A percentile compares a stretch with the other conserved stretches of the same genome.
phyloP scores from a whole-genome alignment of 2,888 invertebrate species.

The Drosophila fungiperda region DNA sequence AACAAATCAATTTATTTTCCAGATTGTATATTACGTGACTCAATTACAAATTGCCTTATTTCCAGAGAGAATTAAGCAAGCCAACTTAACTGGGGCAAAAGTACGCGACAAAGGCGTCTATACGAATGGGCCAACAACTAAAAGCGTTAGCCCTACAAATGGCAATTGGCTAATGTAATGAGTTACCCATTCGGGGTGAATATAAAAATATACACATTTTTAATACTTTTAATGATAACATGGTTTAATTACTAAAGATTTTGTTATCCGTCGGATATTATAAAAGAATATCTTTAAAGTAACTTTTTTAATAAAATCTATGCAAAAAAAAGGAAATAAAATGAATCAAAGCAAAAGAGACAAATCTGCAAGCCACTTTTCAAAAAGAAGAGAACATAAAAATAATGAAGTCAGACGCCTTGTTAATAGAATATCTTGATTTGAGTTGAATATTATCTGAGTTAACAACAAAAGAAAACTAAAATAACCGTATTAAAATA shows the following conservation, averaged over 20 bases:
- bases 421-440: not conserved
- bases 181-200: not conserved
- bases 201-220: not conserved
- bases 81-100: slow-evolving; percentile 7
- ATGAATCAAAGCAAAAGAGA: not conserved
- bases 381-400: not conserved
- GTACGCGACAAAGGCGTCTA: slow-evolving; percentile 6
- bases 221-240: not conserved
- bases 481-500: slow-evolving; percentile 5
- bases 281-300: not conserved
- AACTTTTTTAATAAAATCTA: not conserved
- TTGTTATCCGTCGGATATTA: not conserved
- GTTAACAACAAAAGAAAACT: not conserved
- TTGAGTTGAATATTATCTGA: not conserved
- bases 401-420: not conserved
- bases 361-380: not conserved
- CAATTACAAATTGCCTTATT: slow-evolving; percentile 69
- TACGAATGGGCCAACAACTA: slow-evolving; percentile 5
- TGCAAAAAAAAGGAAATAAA: not conserved
- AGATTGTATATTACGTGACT: slow-evolving; percentile 77
- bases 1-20: slow-evolving; percentile 77
- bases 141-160: slow-evolving; percentile 15
- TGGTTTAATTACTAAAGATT: too few species aligned
- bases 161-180: slow-evolving; percentile 17
- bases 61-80: slow-evolving; percentile 36